Evolutionary conservation across 2,113 vertebrate species (phyloP).

Genomic region (Ictalurus furcatus): DNA sequence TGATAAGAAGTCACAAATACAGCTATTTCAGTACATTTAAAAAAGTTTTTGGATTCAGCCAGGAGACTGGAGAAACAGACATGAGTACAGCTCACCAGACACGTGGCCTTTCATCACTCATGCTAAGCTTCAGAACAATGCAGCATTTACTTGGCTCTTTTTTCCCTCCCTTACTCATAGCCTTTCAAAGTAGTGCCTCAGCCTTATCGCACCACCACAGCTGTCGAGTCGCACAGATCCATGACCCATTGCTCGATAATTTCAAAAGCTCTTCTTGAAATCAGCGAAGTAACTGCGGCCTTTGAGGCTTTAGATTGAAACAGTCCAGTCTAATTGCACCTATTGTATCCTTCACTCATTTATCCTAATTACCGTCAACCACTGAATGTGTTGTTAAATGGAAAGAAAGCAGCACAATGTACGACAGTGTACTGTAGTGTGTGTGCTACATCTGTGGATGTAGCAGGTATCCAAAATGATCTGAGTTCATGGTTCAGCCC

Average conservation of each 20-base stretch:
- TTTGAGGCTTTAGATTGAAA: neutral
- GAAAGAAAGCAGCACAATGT: neutral
- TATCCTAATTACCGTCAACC: neutral
- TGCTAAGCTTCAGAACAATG: conserved; percentile 2
- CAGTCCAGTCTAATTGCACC: conserved; percentile 1
- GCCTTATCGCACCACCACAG: conserved; percentile 38
- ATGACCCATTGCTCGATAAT: neutral
- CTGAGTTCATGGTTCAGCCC: neutral
- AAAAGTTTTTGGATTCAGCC: neutral
- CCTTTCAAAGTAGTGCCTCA: conserved; percentile 6
- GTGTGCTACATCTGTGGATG: neutral
- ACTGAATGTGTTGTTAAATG: neutral
- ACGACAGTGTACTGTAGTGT: neutral
- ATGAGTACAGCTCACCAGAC: neutral
- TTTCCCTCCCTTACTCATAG: neutral
- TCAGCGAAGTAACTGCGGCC: neutral
- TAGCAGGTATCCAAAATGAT: conserved; percentile 5
- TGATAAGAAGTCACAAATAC: neutral
- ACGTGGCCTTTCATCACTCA: neutral
- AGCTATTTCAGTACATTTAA: neutral
- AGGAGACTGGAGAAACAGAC: neutral
- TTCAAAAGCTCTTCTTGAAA: conserved; percentile 16
- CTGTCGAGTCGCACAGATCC: neutral
- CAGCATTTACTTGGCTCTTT: neutral
- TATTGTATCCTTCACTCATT: neutral